phyloP scores from a whole-genome alignment of 2,113 vertebrate genomes.

The Trogon melanurus region DNA sequence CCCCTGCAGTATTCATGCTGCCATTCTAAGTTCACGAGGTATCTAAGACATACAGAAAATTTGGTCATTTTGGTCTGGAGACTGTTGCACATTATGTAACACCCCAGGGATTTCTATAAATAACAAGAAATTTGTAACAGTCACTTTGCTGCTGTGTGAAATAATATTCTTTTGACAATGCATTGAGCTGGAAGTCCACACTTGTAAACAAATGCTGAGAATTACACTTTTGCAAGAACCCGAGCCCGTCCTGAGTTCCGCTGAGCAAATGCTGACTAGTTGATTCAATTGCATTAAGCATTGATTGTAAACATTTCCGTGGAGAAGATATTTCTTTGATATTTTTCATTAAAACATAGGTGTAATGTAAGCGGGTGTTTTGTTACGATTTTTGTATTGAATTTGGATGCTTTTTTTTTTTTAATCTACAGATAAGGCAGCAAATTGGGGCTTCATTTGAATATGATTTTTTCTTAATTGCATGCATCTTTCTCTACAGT shows the following conservation, averaged over 20 bases:
- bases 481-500: background rate
- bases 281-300: background rate
- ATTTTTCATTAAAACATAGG: background rate
- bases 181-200: conserved; percentile 23
- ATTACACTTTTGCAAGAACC: background rate
- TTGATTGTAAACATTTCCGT: background rate
- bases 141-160: conserved; percentile 37
- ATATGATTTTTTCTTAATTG: background rate
- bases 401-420: background rate
- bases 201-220: conserved; percentile 1
- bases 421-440: background rate
- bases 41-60: background rate
- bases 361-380: background rate
- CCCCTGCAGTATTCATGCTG: background rate
- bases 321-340: background rate
- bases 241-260: background rate
- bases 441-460: background rate
- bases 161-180: conserved; percentile 59
- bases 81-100: conserved; percentile 43
- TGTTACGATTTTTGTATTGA: background rate
- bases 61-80: background rate
- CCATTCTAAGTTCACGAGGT: background rate
- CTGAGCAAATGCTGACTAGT: background rate
- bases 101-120: conserved; percentile 50
- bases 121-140: conserved; percentile 23